phyloP scores from a whole-genome alignment of 2,888 invertebrate species.

The Hermaeophaga mercurialis region DNA sequence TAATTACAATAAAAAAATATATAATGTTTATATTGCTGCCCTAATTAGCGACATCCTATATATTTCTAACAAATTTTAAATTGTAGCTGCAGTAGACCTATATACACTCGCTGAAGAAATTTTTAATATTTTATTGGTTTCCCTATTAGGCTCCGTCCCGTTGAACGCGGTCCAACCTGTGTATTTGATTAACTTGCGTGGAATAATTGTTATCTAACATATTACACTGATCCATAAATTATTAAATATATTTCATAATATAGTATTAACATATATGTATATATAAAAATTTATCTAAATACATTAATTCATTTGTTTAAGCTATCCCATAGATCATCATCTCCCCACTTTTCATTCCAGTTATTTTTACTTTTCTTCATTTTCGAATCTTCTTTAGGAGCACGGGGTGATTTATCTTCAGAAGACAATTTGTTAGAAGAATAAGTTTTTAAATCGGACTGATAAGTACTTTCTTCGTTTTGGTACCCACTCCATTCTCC shows the following conservation, averaged over 20 bases:
- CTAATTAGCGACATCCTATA: too few species aligned
- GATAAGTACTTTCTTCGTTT: conserved; percentile 51
- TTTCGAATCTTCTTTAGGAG: conserved; percentile 47
- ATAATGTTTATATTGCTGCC: too few species aligned
- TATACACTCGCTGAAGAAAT: too few species aligned
- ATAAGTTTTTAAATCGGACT: conserved; percentile 49
- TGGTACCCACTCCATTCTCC: conserved; percentile 51
- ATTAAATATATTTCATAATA: not conserved
- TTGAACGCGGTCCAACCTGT: too few species aligned
- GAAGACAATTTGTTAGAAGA: conserved; percentile 46
- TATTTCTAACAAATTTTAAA: too few species aligned
- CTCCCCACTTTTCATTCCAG: conserved; percentile 60
- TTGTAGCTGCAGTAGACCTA: too few species aligned
- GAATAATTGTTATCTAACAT: too few species aligned
- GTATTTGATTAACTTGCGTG: too few species aligned
- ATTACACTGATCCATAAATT: not conserved
- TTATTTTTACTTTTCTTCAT: conserved; percentile 49
- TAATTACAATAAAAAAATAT: too few species aligned
- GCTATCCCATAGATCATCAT: conserved; percentile 67
- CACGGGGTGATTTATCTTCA: conserved; percentile 38
- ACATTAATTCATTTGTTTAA: conserved; percentile 61
- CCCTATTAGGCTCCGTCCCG: too few species aligned
- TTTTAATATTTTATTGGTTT: too few species aligned
- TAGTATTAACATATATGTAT: not conserved
- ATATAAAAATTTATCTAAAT: not conserved